phyloP scores from a whole-genome alignment of 2,113 vertebrate species.

The Platysternon megacephalum region DNA sequence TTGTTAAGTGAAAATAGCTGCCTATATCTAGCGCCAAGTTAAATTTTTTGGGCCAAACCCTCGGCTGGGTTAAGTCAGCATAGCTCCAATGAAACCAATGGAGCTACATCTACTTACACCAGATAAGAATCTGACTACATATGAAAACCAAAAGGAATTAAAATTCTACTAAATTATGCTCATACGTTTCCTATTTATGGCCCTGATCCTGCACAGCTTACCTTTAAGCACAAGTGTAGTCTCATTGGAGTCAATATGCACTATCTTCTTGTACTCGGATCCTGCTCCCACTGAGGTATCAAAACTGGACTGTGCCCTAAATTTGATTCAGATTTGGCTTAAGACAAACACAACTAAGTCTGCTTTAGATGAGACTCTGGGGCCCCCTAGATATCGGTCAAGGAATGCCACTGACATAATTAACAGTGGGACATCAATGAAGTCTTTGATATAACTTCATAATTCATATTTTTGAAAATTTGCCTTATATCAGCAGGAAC shows the following conservation, averaged over 20 bases:
- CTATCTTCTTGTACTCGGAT: constrained; percentile 36
- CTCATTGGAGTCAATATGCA: constrained; percentile 55
- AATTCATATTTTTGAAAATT: constrained; percentile 72
- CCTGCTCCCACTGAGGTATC: constrained; percentile 59
- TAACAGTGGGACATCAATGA: constrained; percentile 66
- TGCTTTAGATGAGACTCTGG: not conserved
- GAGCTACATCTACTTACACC: not conserved
- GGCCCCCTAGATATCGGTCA: constrained; percentile 23
- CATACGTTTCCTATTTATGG: not conserved
- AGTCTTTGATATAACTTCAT: constrained; percentile 74
- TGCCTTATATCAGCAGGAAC: constrained; percentile 65
- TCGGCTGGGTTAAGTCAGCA: not conserved
- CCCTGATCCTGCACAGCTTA: not conserved
- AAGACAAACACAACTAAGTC: constrained; percentile 46
- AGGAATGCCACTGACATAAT: constrained; percentile 45
- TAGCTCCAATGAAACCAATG: constrained; percentile 24
- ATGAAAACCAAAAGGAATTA: not conserved
- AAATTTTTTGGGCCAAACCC: not conserved
- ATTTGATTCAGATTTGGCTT: not conserved
- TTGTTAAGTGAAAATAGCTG: constrained; percentile 10
- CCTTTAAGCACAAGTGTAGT: constrained; percentile 36
- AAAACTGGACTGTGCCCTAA: constrained; percentile 45
- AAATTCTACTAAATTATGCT: not conserved
- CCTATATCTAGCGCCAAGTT: not conserved
- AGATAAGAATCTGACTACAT: constrained; percentile 40